phyloP scores from a whole-genome alignment of 2,797 vertebrate species.

The Sebastes reedi region DNA sequence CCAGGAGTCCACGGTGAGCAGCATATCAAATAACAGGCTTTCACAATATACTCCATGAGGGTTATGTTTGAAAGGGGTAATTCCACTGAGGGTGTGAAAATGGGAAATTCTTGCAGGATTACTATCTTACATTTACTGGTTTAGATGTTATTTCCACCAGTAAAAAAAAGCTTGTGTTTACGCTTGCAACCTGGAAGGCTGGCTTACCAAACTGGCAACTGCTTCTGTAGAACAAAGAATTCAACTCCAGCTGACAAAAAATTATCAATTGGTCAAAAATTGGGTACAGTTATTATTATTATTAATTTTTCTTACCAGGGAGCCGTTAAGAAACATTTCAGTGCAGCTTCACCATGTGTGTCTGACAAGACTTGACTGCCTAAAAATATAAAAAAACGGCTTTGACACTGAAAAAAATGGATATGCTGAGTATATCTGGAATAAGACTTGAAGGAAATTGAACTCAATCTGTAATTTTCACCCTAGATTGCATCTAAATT shows the following conservation, averaged over 20 bases:
- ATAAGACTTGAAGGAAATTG: background rate
- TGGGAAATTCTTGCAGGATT: background rate
- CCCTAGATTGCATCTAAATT: background rate
- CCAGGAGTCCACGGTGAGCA: conserved; percentile 6
- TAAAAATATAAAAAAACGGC: background rate
- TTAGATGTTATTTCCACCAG: background rate
- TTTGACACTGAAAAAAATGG: background rate
- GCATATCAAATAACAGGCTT: conserved; percentile 9
- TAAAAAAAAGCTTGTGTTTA: background rate
- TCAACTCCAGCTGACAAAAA: background rate
- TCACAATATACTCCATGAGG: background rate
- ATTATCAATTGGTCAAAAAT: background rate
- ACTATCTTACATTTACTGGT: background rate
- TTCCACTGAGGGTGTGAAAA: background rate
- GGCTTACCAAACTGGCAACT: background rate
- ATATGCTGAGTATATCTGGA: background rate
- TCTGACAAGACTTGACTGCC: background rate
- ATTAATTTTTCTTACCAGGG: background rate
- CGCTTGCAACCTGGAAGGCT: background rate
- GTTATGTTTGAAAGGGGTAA: background rate
- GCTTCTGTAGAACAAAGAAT: background rate
- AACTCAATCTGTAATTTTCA: background rate
- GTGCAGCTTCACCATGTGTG: background rate
- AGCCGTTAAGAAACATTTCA: background rate
- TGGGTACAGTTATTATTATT: background rate